Percentiles rank a stretch among this genome's conserved stretches.
These are phyloP conservation scores for Lithophane leautieri DNA, from an alignment of 2,888 invertebrate genomes.

Conservation along the genomic window DNA sequence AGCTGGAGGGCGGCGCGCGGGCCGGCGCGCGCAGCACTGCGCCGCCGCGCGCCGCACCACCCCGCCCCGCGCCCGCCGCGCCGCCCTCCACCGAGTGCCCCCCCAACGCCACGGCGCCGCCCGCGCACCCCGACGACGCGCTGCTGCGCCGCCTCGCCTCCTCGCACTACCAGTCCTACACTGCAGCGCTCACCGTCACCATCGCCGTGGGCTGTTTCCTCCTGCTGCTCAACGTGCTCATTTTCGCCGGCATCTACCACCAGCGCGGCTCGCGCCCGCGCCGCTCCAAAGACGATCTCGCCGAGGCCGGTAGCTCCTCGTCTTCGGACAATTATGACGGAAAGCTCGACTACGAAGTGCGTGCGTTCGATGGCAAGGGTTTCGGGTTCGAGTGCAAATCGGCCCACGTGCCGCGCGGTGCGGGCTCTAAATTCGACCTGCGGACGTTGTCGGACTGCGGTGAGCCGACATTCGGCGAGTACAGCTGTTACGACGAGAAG, in stretches of 20 bases:
- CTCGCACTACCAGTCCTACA: slow-evolving; percentile 96
- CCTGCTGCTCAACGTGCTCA: slow-evolving; percentile 94
- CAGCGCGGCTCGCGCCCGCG: slow-evolving; percentile 94
- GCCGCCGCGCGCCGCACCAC: slow-evolving; percentile 86
- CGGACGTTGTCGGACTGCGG: slow-evolving; percentile 89
- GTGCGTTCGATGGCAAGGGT: slow-evolving; percentile 89
- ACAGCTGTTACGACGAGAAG: slow-evolving; percentile 92
- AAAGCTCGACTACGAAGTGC: slow-evolving; percentile 89
- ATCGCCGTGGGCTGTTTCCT: slow-evolving; percentile 96
- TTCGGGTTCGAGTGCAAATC: slow-evolving; percentile 91
- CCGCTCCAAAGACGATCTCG: slow-evolving; percentile 94
- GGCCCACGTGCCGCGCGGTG: slow-evolving; percentile 88
- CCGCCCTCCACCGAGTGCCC: slow-evolving; percentile 94
- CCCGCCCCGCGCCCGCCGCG: slow-evolving; percentile 82
- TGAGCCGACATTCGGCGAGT: slow-evolving; percentile 91
- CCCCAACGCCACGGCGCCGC: slow-evolving; percentile 89
- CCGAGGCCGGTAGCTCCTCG: slow-evolving; percentile 93
- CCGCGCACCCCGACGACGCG: slow-evolving; percentile 91
- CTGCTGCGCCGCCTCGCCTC: slow-evolving; percentile 94
- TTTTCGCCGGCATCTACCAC: slow-evolving; percentile 97
- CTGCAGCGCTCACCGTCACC: slow-evolving; percentile 96
- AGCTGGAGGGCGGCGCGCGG: slow-evolving; percentile 78
- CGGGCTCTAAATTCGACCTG: slow-evolving; percentile 87
- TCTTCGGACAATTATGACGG: slow-evolving; percentile 92
- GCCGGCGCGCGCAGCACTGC: slow-evolving; percentile 79